Evolutionary conservation across 2,797 vertebrate species (phyloP), one percentile per base, ranked within the genome.

Genomic region (Cichlasoma orientale): DNA sequence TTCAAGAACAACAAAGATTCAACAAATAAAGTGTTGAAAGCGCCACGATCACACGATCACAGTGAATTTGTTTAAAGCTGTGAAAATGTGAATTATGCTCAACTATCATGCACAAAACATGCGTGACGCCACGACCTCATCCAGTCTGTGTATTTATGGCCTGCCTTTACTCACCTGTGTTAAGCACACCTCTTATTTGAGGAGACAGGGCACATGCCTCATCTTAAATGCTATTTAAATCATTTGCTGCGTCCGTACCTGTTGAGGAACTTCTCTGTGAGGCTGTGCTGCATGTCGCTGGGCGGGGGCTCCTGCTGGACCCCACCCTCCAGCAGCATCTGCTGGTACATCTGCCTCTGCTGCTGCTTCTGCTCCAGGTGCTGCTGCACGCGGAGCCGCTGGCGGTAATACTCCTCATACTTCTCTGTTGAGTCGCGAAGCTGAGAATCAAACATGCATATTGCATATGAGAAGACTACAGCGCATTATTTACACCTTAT

Each of bases 281-380:
- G 98, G 90, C 98, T 99, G 92, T 99, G 96, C 56, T 97, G 96
- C 92, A 96, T 97, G 75, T 96, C 96, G 10, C 71, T 84, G 78
- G 95, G 91, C 3, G 96, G 97, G 23, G 98, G 97, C 27, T 97
- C 96, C 88, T 98, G 97, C 92, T 97, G 97, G 68, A 99, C 98
- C 1, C 98, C 98, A 72, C 98, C 98, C 93, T 99, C 98, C 73
- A 97, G 93, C 72, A 99, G 87, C 98, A 99, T 99, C 89, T 99
- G 98, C 88, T 99, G 98, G 90, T 99, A 99, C 81, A 99, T 90
- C 83, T 99, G 97, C 61, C 96, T 93, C 72, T 99, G 98, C 63
- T 99, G 98, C 89, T 99, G 97, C 54, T 99, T 99, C 94, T 99
- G 98, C 85, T 99, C 98, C 36, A 99, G 94, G 90, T 99, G 98